These are phyloP conservation scores for Drosophila ohnishii DNA, from an alignment of 1,140 invertebrate genomes.

Conservation along the genomic window DNA sequence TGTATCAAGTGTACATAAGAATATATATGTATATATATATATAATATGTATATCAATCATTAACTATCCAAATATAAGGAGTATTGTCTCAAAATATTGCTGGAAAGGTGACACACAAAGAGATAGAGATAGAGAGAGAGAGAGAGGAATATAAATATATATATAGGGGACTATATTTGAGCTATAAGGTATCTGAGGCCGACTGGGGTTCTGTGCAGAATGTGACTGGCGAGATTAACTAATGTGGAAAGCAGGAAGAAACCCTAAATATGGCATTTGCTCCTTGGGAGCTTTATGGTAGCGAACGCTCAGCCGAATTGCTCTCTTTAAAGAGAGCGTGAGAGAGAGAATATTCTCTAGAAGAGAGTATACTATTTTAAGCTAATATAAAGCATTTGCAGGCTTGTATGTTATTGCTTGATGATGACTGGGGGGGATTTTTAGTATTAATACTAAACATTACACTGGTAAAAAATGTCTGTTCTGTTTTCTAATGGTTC, in stretches of 20 bases:
- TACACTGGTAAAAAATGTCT: conserved; percentile 1
- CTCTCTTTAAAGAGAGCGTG: not conserved
- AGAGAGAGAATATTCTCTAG: not conserved
- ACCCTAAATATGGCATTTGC: not conserved
- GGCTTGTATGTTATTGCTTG: not conserved
- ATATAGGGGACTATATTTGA: conserved; percentile 33
- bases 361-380: not conserved
- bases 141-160: conserved; percentile 28
- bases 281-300: not conserved
- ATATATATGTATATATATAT: conserved; percentile 34
- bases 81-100: conserved; percentile 68
- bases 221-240: not conserved
- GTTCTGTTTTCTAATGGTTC: not conserved
- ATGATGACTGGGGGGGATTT: not conserved
- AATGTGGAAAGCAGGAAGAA: not conserved
- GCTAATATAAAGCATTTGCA: not conserved
- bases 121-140: conserved; percentile 17
- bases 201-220: conserved; percentile 17
- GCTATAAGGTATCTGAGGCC: conserved; percentile 18
- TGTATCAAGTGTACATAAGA: conserved; percentile 45
- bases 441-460: not conserved
- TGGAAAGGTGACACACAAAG: conserved; percentile 30
- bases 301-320: not conserved
- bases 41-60: conserved; percentile 49
- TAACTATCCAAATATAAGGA: conserved; percentile 59